Conservation (phyloP, 2,888 invertebrate genomes). For the Zygogramma bicolorata region DNA sequence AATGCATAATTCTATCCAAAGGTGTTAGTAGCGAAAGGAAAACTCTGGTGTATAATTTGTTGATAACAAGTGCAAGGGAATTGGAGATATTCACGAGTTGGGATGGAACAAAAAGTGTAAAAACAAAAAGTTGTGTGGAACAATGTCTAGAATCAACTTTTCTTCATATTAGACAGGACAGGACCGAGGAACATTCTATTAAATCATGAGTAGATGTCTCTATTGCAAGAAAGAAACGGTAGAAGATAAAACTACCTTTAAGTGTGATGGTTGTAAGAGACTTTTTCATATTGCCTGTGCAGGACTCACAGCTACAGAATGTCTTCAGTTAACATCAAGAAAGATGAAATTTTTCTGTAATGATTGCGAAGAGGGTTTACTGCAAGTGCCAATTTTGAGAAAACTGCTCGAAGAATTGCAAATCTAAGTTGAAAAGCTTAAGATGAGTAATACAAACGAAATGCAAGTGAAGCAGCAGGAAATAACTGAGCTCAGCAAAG, state of each 20-base stretch:
- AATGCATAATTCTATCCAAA: too few relatives aligned
- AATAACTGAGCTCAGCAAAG: background rate
- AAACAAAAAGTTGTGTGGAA: too few relatives aligned
- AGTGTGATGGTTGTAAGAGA: slow-evolving; percentile 1
- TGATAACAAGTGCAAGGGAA: too few relatives aligned
- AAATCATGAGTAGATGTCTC: too few relatives aligned
- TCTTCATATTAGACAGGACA: too few relatives aligned
- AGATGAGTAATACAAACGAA: background rate
- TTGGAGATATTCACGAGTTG: too few relatives aligned
- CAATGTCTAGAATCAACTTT: too few relatives aligned
- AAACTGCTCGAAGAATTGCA: background rate
- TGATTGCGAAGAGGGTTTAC: background rate
- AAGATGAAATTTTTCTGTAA: background rate
- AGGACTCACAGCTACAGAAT: background rate
- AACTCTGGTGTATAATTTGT: too few relatives aligned
- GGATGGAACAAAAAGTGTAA: too few relatives aligned
- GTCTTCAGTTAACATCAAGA: background rate
- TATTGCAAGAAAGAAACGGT: background rate
- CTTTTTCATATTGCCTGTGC: background rate
- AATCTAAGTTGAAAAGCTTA: background rate
- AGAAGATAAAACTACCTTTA: background rate
- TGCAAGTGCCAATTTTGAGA: background rate
- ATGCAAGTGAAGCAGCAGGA: background rate
- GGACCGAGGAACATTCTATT: too few relatives aligned
- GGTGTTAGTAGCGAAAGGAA: too few relatives aligned